Base-by-base conservation (phyloP, 2,113 vertebrate species). In the Lasiurus cinereus region DNA sequence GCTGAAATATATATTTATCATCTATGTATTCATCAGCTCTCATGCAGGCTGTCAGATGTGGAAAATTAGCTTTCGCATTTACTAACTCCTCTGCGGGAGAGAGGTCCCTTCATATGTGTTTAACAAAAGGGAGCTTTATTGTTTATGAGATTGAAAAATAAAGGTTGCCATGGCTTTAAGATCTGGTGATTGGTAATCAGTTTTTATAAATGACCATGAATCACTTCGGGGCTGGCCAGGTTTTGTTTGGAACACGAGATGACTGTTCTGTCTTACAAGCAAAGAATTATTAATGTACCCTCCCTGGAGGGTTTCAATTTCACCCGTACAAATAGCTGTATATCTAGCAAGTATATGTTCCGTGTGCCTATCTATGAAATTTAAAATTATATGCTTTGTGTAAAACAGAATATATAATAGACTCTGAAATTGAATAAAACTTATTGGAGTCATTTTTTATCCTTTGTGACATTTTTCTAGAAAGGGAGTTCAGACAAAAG, bases 351-450 rank as follows among this genome's bases (percentile, higher is more conserved):
- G 94, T 96, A 72, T 96, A 96, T 96, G 96, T 96, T 95, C 88
- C 4, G 88, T 74, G 54, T 95, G 97, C 97, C 95, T 96, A 97
- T 97, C 94, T 97, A 94, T 95, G 97, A 97, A 97, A 97, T 97
- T 97, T 97, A 97, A 97, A 97, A 97, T 97, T 97, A 97, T 94
- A 92, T 95, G 97, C 95, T 97, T 97, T 97, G 96, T 97, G 96
- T 97, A 97, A 97, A 97, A 97, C 97, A 97, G 95, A 97, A 96
- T 96, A 97, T 96, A 97, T 96, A 97, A 97, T 97, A 96, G 96
- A 96, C 97, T 96, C 96, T 95, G 96, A 97, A 97, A 97, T 96
- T 97, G 97, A 97, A 97, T 97, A 96, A 97, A 97, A 97, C 96
- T 97, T 97, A 96, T 96, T 96, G 93, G 95, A 80, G 92, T 96